phyloP scores from a whole-genome alignment of 2,113 vertebrate genomes.

The Pachyramphus minor region DNA sequence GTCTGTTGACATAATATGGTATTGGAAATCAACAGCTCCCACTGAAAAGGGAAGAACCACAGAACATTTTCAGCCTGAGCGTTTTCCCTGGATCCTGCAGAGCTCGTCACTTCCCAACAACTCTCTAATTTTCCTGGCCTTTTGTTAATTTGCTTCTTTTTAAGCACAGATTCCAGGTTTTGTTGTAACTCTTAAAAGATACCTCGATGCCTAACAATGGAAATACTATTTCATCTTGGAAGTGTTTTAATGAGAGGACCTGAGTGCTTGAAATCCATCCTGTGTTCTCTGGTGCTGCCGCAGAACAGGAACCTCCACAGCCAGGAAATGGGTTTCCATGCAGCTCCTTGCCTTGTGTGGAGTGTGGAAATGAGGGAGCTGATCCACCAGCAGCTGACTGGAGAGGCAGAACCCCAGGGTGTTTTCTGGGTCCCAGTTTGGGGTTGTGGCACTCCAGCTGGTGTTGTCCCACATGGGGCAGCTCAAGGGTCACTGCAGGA shows the following conservation, averaged over 20 bases:
- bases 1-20: neutral
- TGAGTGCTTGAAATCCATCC: neutral
- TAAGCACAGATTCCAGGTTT: neutral
- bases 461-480: neutral
- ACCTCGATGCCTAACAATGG: neutral
- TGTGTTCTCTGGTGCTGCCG: neutral
- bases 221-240: neutral
- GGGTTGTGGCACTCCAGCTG: neutral
- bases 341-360: neutral
- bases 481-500: neutral
- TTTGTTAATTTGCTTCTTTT: neutral
- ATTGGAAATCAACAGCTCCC: neutral
- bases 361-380: neutral
- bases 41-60: neutral
- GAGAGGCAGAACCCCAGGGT: neutral
- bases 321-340: neutral
- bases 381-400: neutral
- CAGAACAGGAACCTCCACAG: neutral
- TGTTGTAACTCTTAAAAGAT: neutral
- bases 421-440: neutral
- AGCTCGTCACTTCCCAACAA: neutral
- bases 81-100: neutral
- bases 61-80: neutral
- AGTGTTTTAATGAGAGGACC: neutral
- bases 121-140: neutral